Evolutionary conservation across 2,888 invertebrate species (phyloP).

Genomic region (Stictocephala bisonia): DNA sequence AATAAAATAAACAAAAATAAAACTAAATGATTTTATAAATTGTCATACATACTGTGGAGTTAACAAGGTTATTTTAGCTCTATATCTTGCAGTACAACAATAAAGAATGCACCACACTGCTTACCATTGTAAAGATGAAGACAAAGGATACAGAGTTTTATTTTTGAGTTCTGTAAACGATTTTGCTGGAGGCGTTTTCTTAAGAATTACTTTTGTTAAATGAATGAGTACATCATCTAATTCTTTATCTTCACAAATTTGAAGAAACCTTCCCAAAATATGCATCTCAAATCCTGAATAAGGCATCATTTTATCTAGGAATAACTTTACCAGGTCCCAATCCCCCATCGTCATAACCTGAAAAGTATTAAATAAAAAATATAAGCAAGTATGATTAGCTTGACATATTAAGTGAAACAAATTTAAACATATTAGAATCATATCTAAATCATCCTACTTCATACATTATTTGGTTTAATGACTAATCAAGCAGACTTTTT

Average conservation of each 20-base stretch:
- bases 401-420: too few relatives aligned
- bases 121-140: constrained; percentile 13
- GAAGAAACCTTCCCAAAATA: constrained; percentile 75
- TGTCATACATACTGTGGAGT: too few relatives aligned
- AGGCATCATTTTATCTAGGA: constrained; percentile 52
- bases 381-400: too few relatives aligned
- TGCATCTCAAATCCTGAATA: constrained; percentile 69
- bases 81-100: too few relatives aligned
- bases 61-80: too few relatives aligned
- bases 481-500: too few relatives aligned
- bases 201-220: constrained; percentile 50
- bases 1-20: too few relatives aligned
- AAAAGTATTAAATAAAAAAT: too few relatives aligned
- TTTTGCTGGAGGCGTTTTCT: constrained; percentile 48
- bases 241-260: constrained; percentile 57
- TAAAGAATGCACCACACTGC: neutral
- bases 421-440: too few relatives aligned
- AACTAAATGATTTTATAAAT: too few relatives aligned
- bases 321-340: constrained; percentile 62
- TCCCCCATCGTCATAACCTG: constrained; percentile 61
- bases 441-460: too few relatives aligned
- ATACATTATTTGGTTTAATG: too few relatives aligned
- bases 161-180: constrained; percentile 37
- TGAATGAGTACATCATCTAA: constrained; percentile 45
- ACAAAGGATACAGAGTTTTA: constrained; percentile 5